Evolutionary conservation across 2,888 invertebrate genomes (phyloP), one percentile per base, ranked within the genome.

Genomic region (Drosophila melanocephala): DNA sequence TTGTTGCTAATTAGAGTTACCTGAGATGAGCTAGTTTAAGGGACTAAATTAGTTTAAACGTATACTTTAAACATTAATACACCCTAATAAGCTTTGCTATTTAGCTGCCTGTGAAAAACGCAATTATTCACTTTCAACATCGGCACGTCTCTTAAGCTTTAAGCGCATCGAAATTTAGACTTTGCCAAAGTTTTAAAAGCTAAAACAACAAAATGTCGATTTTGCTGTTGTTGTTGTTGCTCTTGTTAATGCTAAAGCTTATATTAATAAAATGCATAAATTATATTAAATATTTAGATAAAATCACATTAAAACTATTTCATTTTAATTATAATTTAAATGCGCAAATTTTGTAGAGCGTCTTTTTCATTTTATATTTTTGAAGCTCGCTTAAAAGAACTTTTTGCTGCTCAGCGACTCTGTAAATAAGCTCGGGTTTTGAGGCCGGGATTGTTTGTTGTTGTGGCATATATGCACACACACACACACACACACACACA

Each of bases 111-210:
- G 22, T 3, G 16, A 33, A 35, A 56, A 10, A 22, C 6, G 14
- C 32, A 62, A 63, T 51, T 55, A 32, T 33, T 50, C 32, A 26
- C 16, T 35, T 35, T 56, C 12, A 52, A 16, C 32, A 42, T n/a
- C 14, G 33, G 39, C 59, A n/a, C n/a, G 32, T 63, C 62, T 65
- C 56, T 87, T 86, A 85, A 85, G 85, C 85, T 85, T 85, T 59
- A 85, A 85, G 89, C 89, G 83, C 80, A 88, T 83, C 59, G 63
- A 64, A 59, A 75, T 70, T 81, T 77, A 53, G 81, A 80, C 81
- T 81, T 76, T 79, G 79, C 44, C 80, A 87, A 87, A 87, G 84
- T 88, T 80, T 60, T 16, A 70, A 72, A 67, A 73, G 77, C 73
- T 83, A 56, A 71, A 69, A 58, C 60, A 60, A 63, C 42, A 62